phyloP scores from a whole-genome alignment of 1,140 invertebrate genomes.

The Diploscapter pachys region DNA sequence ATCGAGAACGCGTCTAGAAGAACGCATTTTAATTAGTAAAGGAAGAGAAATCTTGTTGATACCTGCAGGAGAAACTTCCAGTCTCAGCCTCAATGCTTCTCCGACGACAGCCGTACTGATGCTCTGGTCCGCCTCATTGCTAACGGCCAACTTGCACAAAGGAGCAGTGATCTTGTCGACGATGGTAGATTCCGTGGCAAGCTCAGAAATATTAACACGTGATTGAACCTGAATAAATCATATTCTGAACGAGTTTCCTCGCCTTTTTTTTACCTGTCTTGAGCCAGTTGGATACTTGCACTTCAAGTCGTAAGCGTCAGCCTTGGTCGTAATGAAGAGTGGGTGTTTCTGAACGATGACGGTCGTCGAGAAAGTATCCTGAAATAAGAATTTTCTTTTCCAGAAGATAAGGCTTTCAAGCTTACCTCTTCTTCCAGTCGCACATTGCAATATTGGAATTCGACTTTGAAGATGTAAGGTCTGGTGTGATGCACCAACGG shows the following conservation, averaged over 20 bases:
- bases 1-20: constrained; percentile 39
- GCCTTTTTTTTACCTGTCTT: constrained; percentile 7
- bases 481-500: constrained; percentile 19
- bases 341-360: constrained; percentile 51
- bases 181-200: constrained; percentile 40
- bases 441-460: constrained; percentile 48
- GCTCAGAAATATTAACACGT: constrained; percentile 46
- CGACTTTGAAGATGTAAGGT: constrained; percentile 44
- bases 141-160: constrained; percentile 42
- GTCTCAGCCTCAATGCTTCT: constrained; percentile 42
- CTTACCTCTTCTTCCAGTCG: constrained; percentile 42
- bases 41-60: constrained; percentile 3
- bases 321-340: constrained; percentile 45
- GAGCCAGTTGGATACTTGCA: constrained; percentile 45
- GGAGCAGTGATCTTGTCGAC: constrained; percentile 31
- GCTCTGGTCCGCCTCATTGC: constrained; percentile 38
- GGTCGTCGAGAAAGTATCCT: constrained; percentile 50
- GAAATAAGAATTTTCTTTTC: constrained; percentile 19
- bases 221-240: constrained; percentile 25
- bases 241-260: neutral
- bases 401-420: constrained; percentile 1
- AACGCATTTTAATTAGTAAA: neutral
- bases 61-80: constrained; percentile 43
- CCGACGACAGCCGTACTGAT: constrained; percentile 48
- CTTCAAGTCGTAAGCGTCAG: constrained; percentile 46